Base-by-base conservation (phyloP, 2,797 vertebrate species). In the Sebastes oblongus region DNA sequence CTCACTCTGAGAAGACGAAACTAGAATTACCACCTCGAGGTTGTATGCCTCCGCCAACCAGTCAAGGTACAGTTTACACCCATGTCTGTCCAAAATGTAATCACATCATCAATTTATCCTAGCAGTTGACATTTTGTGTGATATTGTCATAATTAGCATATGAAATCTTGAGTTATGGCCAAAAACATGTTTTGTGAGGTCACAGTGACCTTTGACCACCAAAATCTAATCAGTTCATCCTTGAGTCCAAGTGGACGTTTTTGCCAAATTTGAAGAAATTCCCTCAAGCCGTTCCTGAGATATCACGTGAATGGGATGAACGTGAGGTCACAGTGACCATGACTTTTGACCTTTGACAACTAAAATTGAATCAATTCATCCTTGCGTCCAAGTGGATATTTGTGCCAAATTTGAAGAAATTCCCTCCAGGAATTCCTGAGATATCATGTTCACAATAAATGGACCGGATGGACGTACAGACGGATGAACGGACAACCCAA, bases 391-490 rank as follows among this genome's bases (percentile, higher is more conserved):
- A 18, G 7, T 50, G 42, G 42, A 46, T 8, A 8, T 46, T 46
- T 46, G 16, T 46, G 42, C 42, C 42, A 46, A 46, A 46, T 46
- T 20, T 18, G 42, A 46, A 46, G 39, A 16, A 46, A 46, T 46
- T 46, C 42, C 42, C 42, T 46, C 42, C 16, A 20, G 42, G 42
- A 18, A 16, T 46, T 46, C 42, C 42, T 1, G 42, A 20, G 42
- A 46, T 46, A 46, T 46, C 7, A 8, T 0, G 3, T 46, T 46
- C 42, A 46, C 42, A 18, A 46, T 1, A 46, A 46, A 46, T 46
- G 42, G 58, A 30, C 16, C 16, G 14, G 27, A 59, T 4, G 16
- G 27, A 0, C 0, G 7, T 46, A 20, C 42, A 46, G 42, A 46
- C 7, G 7, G 42, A 46, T 2, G 42, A 46, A 46, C 42, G 7